A percentile compares a stretch with the other conserved stretches of the same genome.
These are phyloP conservation scores for Dryomyza anilis DNA, from an alignment of 2,888 invertebrate genomes.

Conservation along the genomic window DNA sequence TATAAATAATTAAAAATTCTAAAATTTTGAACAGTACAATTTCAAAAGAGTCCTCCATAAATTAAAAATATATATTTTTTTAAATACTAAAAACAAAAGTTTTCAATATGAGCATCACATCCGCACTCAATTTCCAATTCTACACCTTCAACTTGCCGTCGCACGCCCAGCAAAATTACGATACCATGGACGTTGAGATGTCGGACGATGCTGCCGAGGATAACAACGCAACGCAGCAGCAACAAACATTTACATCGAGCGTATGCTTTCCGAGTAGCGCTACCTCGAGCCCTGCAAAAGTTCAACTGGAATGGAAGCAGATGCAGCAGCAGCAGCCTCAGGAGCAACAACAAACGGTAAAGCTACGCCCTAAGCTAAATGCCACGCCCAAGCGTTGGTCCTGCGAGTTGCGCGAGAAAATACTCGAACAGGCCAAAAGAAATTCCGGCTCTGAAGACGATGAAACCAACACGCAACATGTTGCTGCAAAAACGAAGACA, in stretches of 20 bases:
- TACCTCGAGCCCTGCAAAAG: neutral
- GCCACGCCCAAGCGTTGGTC: conserved; percentile 43
- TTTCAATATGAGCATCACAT: conserved; percentile 42
- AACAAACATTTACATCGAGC: neutral
- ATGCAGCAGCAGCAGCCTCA: neutral
- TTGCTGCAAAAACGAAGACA: neutral
- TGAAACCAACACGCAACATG: conserved; percentile 34
- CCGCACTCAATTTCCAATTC: conserved; percentile 46
- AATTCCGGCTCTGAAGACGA: conserved; percentile 40
- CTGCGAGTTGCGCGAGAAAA: conserved; percentile 44
- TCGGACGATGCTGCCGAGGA: conserved; percentile 7
- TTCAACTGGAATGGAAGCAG: neutral
- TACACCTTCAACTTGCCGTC: conserved; percentile 38
- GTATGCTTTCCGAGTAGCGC: neutral
- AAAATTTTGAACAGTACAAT: neutral
- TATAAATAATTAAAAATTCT: neutral
- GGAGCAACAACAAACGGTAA: neutral
- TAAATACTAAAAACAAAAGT: neutral
- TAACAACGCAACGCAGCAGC: neutral
- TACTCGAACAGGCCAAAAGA: conserved; percentile 46
- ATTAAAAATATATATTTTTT: neutral
- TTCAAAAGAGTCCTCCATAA: neutral
- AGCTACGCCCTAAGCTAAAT: conserved; percentile 42
- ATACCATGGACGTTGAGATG: conserved; percentile 46
- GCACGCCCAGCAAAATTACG: conserved; percentile 36